Percentiles rank a stretch among this genome's conserved stretches.
These are phyloP conservation scores for Oscheius sp. DNA, from an alignment of 2,888 invertebrate species.

Conservation along the genomic window DNA sequence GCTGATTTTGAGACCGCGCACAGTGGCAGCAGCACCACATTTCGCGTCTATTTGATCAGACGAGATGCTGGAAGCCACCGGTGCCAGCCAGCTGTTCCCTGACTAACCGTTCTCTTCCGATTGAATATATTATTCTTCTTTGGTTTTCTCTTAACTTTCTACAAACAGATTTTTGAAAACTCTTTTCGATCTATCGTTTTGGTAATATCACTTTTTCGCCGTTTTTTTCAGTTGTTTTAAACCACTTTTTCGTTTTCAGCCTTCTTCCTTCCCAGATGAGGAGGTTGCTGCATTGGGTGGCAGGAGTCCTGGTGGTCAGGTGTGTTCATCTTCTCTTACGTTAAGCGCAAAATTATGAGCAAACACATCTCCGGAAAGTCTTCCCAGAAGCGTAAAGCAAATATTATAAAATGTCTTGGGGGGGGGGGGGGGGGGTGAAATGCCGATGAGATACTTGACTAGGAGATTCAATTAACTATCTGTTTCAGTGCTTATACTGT, in stretches of 20 bases:
- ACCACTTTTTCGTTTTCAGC: not conserved
- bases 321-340: constrained; percentile 5
- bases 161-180: not conserved
- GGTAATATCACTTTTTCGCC: not conserved
- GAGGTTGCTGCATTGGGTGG: constrained; percentile 15
- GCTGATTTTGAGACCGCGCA: too few relatives aligned
- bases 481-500: constrained; percentile 45
- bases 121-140: not conserved
- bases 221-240: not conserved
- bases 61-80: constrained; percentile 23
- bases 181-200: not conserved
- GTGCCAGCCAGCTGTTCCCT: constrained; percentile 4
- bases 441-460: not conserved
- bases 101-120: not conserved
- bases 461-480: too few relatives aligned
- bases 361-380: constrained; percentile 1
- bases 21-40: too few relatives aligned
- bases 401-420: not conserved
- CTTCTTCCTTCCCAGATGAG: not conserved
- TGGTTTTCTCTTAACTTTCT: not conserved
- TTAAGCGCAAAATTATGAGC: constrained; percentile 29
- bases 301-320: constrained; percentile 18
- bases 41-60: constrained; percentile 25
- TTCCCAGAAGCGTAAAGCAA: constrained; percentile 26
- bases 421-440: not conserved